phyloP scores from a whole-genome alignment of 2,797 vertebrate genomes.

The Thalassophryne amazonica region DNA sequence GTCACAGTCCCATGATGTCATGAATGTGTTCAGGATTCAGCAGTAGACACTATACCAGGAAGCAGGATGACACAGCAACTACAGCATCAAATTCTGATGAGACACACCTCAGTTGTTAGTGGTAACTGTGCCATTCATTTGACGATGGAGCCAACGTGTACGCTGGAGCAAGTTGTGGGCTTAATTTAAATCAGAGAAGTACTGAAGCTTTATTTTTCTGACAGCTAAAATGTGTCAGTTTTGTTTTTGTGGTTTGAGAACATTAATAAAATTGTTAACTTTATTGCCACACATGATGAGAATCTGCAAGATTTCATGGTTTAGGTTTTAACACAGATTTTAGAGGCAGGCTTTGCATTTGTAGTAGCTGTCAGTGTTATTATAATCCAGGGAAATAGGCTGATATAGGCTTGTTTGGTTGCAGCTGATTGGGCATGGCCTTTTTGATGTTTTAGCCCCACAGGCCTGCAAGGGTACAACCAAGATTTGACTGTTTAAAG shows the following conservation, averaged over 20 bases:
- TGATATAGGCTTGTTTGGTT: conserved; percentile 71
- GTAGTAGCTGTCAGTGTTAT: conserved; percentile 48
- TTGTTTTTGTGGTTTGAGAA: background rate
- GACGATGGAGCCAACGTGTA: too few species aligned
- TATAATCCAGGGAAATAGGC: conserved; percentile 64
- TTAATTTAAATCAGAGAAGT: background rate
- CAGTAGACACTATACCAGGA: conserved; percentile 14
- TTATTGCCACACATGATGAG: conserved; percentile 41
- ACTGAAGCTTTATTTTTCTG: background rate
- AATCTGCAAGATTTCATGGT: too few species aligned
- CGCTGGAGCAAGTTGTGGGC: background rate
- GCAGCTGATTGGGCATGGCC: conserved; percentile 67
- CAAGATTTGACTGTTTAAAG: too few species aligned
- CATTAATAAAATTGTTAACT: conserved; percentile 25
- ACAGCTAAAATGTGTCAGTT: background rate
- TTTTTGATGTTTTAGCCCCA: conserved; percentile 43
- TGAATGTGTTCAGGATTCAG: background rate
- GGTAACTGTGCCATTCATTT: too few species aligned
- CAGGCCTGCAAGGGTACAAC: too few species aligned
- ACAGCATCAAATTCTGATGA: conserved; percentile 13
- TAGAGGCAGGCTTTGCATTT: conserved; percentile 40
- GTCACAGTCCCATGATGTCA: too few species aligned
- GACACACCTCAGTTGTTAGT: conserved; percentile 24
- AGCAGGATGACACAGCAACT: conserved; percentile 63
- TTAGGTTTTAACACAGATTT: conserved; percentile 11